phyloP scores from a whole-genome alignment of 2,113 vertebrate genomes.

The Cinclus mexicanus region DNA sequence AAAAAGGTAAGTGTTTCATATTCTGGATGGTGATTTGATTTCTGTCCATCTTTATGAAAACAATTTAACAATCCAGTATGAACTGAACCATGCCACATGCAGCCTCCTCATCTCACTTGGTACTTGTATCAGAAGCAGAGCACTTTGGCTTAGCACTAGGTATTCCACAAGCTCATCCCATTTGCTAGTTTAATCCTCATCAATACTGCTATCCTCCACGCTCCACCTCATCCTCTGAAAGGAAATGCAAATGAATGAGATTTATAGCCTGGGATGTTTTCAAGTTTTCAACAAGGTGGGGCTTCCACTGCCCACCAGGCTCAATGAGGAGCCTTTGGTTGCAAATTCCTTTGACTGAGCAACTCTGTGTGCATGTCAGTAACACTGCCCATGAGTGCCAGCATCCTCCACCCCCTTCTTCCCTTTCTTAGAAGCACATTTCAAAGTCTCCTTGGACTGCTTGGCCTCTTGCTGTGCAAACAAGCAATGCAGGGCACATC shows the following conservation, averaged over 20 bases:
- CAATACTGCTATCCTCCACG: constrained; percentile 45
- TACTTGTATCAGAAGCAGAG: background rate
- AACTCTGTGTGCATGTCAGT: background rate
- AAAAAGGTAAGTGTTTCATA: background rate
- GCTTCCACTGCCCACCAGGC: background rate
- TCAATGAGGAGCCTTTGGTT: constrained; percentile 13
- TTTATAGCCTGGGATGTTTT: constrained; percentile 55
- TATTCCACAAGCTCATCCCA: constrained; percentile 28
- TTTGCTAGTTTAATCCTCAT: constrained; percentile 52
- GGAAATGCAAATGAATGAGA: constrained; percentile 66
- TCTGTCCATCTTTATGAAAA: background rate
- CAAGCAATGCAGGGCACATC: background rate
- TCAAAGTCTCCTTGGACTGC: background rate
- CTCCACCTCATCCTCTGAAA: constrained; percentile 51
- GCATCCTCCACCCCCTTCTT: background rate
- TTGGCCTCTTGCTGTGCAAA: background rate
- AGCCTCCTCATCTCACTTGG: background rate
- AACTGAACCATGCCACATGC: background rate
- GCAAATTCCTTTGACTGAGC: constrained; percentile 40
- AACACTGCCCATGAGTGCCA: background rate
- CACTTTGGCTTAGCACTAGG: background rate
- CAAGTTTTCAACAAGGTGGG: constrained; percentile 37
- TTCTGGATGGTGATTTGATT: background rate
- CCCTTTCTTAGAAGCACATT: constrained; percentile 3
- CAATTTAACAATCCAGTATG: background rate